These are phyloP conservation scores for Drosophila mojavensis DNA, from an alignment of 1,140 invertebrate genomes.

Conservation along the genomic window DNA sequence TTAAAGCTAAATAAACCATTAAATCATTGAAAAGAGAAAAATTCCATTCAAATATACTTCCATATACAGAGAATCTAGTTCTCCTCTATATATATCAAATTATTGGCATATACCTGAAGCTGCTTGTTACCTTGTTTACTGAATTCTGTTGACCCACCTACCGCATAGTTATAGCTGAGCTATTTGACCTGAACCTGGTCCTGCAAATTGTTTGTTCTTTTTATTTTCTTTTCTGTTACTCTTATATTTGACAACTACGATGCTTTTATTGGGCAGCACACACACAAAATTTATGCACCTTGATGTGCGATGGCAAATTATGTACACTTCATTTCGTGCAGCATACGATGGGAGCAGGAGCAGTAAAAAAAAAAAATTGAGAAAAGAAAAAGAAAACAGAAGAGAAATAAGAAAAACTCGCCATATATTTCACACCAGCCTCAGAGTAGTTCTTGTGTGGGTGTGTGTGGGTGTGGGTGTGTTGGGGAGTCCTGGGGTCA, in stretches of 20 bases:
- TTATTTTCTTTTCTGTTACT: slow-evolving; percentile 6
- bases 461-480: slow-evolving; percentile 19
- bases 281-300: slow-evolving; percentile 68
- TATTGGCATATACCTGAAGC: neutral
- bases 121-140: slow-evolving; percentile 3
- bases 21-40: neutral
- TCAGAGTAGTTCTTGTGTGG: slow-evolving; percentile 2
- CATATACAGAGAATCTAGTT: neutral
- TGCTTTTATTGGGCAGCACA: slow-evolving; percentile 68
- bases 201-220: slow-evolving; percentile 31
- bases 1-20: neutral
- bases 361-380: slow-evolving; percentile 13
- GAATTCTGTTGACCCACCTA: slow-evolving; percentile 4
- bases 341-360: slow-evolving; percentile 27
- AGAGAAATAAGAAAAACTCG: slow-evolving; percentile 28
- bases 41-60: neutral
- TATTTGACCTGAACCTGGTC: slow-evolving; percentile 20
- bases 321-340: slow-evolving; percentile 76
- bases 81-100: neutral
- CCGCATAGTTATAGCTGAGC: neutral
- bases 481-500: slow-evolving; percentile 50
- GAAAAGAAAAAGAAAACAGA: slow-evolving; percentile 37
- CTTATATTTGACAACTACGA: slow-evolving; percentile 70
- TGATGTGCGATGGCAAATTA: slow-evolving; percentile 67
- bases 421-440: slow-evolving; percentile 62